Evolutionary conservation across 23 tunicate genomes (phyloP), one percentile per base, ranked within the genome.

Genomic region (Clavelina lepadiformis): DNA sequence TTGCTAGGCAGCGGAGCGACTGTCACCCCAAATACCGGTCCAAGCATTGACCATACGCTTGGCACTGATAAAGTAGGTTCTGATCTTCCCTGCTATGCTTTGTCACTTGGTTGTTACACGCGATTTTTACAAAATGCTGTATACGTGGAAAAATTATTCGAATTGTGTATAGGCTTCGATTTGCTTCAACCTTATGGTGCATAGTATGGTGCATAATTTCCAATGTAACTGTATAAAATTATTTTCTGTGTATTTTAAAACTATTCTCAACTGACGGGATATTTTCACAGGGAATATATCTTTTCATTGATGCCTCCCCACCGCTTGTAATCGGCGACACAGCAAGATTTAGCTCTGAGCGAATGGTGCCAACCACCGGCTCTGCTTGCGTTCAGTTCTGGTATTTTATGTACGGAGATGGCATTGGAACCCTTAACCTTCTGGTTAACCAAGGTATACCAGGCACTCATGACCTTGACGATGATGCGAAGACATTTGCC

Each of bases 321-420:
- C 79, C 78, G 2, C 3, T 27, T 19, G 54, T 22, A 19, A 31
- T 33, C 24, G 75, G 76, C 27, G 53, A 79, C 19, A 49, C 30
- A 4, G 97, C 97, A 1, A 18, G 71, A 23, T 33, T 89, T 0
- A 70, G 68, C 38, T 89, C 97, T 0, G 79, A 80, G 31, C 31
- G 77, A 18, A 33, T 89, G 83, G 85, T 82, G 1, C 89, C 97
- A 7, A 75, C 84, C 19, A 38, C 34, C 52, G 83, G 83, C 7
- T 45, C 41, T 1, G 89, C 75, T 3, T 89, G 97, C 63, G 25
- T 89, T 30, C 47, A 55, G 5, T 89, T 89, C 46, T 89, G 91
- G 91, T 89, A 81, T 37, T 54, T 63, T 50, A 74, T 89, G 83
- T 52, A 61, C 44, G 97, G 97, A 1, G 47, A 31, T 19, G 74